Evolutionary conservation across 2,797 vertebrate genomes (phyloP), one percentile per base, ranked within the genome.

Genomic region (Serranus cabrilla): DNA sequence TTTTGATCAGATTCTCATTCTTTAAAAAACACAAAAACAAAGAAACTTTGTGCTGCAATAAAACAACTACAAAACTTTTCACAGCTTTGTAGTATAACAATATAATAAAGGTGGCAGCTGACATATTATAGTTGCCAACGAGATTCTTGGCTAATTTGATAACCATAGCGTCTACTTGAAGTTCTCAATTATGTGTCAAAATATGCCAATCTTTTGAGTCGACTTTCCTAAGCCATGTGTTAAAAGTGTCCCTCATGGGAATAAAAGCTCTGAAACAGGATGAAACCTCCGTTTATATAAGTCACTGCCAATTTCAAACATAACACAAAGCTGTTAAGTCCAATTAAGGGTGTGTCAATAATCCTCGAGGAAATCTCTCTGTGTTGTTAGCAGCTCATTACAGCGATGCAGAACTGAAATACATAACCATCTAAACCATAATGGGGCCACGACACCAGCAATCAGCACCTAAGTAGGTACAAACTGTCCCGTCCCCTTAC

Each of bases 321-420:
- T 46, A 64, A 90, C 78, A 71, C 65, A 65, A 61, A 79, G 55
- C 45, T 40, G 64, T 73, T 72, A 57, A 76, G 27, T 74, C 60
- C 59, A 67, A 78, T 85, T 76, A 56, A 59, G 62, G 70, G 40
- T 11, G 58, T 51, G 23, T 45, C 61, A 63, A 43, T 83, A 56
- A 61, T 46, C 75, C 75, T 58, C 7, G 16, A 58, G 56, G 72
- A 72, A 72, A 74, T 70, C 54, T 40, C 43, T 47, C 3, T 4
- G 42, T 56, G 49, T 34, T 64, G 75, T 86, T 72, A 82, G 60
- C 50, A 81, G 64, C 65, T 84, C 75, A 78, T 89, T 88, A 85
- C 54, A 71, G 75, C 21, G 71, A 76, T 59, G 61, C 31, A 64
- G 64, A 68, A 40, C 57, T 70, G 65, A 87, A 86, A 90, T 46